Conservation (phyloP, 2,797 vertebrate species). For the Manis pentadactyla region DNA sequence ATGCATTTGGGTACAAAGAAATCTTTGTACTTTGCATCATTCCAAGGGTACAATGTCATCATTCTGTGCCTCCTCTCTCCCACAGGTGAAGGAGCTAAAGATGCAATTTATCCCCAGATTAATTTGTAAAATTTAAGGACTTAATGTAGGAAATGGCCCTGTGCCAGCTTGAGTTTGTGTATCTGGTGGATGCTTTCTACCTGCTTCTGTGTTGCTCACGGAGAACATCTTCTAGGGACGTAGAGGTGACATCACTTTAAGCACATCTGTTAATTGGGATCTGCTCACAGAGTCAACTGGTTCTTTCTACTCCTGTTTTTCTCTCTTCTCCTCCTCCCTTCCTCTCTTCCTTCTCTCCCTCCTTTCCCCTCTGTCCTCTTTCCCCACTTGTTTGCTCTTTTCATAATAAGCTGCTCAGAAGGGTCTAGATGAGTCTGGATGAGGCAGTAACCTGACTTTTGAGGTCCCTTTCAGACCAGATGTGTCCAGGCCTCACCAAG, state of each 20-base stretch:
- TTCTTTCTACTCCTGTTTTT: not conserved
- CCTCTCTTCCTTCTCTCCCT: rapidly evolving
- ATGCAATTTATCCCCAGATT: not conserved
- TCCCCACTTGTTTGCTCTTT: not conserved
- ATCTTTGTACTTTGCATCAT: conserved; percentile 28
- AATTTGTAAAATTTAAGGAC: not conserved
- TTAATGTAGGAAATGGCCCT: not conserved
- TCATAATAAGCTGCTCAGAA: conserved; percentile 30
- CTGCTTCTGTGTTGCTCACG: not conserved
- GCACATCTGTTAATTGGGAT: not conserved
- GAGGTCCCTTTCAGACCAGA: conserved; percentile 38
- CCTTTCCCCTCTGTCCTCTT: too few relatives aligned
- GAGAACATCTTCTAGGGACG: not conserved
- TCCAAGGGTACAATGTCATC: not conserved
- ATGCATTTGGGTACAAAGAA: conserved; percentile 35
- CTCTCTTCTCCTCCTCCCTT: not conserved
- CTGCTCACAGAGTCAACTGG: not conserved
- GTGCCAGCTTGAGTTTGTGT: not conserved
- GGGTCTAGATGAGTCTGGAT: not conserved
- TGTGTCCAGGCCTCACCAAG: conserved; percentile 6
- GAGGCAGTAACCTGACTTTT: not conserved
- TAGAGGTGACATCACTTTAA: not conserved
- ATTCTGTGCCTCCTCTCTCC: not conserved
- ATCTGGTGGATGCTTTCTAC: not conserved
- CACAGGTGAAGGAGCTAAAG: conserved; percentile 28